phyloP scores from a whole-genome alignment of 2,797 vertebrate genomes.

The Clarias pachynema region DNA sequence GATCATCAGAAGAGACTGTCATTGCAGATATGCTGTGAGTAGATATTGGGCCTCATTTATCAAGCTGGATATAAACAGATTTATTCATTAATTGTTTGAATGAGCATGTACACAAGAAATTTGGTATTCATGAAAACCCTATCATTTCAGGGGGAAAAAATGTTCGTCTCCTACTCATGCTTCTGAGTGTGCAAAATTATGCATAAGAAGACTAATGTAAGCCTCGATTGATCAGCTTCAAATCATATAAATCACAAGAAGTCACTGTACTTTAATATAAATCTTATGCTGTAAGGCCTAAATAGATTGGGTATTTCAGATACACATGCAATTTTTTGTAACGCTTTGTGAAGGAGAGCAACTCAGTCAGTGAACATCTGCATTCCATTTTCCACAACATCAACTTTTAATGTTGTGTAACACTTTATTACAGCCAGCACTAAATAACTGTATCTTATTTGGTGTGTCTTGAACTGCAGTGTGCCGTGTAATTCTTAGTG shows the following conservation, averaged over 20 bases:
- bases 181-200: neutral
- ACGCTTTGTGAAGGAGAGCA: neutral
- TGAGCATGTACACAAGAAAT: neutral
- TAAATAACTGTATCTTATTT: neutral
- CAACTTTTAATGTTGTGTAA: neutral
- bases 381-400: neutral
- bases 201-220: neutral
- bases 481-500: neutral
- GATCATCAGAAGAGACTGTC: too few relatives aligned
- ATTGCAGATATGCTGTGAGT: neutral
- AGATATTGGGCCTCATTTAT: neutral
- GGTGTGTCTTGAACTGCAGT: neutral
- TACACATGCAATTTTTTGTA: neutral
- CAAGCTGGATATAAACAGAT: neutral
- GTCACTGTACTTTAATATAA: neutral
- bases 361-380: neutral
- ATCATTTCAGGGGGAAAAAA: neutral
- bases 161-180: neutral
- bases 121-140: too few relatives aligned
- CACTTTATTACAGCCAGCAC: neutral
- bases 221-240: neutral
- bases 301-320: neutral
- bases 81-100: neutral
- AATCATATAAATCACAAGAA: neutral
- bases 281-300: neutral